A percentile compares a stretch with the other conserved stretches of the same genome.
Evolutionary conservation across 1,140 invertebrate genomes (phyloP).

Genomic region (Anthonomus grandis): DNA sequence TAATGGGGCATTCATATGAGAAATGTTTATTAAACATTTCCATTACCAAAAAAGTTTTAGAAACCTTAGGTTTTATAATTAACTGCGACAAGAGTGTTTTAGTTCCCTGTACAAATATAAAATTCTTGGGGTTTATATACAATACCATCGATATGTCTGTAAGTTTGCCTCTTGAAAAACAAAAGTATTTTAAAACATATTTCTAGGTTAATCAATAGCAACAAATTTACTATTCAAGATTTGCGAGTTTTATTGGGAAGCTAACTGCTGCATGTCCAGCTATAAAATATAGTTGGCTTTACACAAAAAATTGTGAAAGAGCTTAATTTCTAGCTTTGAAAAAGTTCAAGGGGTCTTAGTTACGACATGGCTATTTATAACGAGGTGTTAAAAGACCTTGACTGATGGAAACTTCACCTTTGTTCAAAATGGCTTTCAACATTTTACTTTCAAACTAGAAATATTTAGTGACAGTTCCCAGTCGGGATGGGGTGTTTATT

Average conservation of each 20-base stretch:
- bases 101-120: no score
- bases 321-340: not conserved
- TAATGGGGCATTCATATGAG: not conserved
- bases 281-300: not conserved
- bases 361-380: not conserved
- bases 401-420: not conserved
- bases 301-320: not conserved
- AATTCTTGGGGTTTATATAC: no score
- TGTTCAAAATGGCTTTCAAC: not conserved
- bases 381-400: not conserved
- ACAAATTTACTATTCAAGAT: not conserved
- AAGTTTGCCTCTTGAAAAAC: not conserved
- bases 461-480: not conserved
- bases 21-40: not conserved
- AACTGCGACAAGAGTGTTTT: no score
- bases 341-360: not conserved
- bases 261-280: not conserved
- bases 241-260: not conserved
- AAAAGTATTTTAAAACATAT: slow-evolving; percentile 1
- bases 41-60: not conserved
- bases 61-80: not conserved
- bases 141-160: slow-evolving; percentile 1
- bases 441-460: not conserved
- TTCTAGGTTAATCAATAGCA: not conserved
- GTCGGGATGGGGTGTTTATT: not conserved